Conservation (phyloP, 2,797 vertebrate genomes). For the Gobionotothen gibberifrons region DNA sequence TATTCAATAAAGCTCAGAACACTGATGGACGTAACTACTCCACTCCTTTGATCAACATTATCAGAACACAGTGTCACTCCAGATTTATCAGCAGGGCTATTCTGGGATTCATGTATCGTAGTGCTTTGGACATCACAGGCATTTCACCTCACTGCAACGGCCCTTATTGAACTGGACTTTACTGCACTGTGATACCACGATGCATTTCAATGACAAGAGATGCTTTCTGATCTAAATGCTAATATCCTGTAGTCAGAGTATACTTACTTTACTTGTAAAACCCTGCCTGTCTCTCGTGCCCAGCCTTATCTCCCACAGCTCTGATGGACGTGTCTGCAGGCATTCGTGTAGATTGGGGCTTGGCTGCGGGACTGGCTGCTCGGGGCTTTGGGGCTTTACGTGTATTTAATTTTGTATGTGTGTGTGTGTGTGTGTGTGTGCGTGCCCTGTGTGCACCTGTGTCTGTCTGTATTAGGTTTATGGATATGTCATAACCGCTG, state of each 20-base stretch:
- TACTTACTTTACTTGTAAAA: slow-evolving; percentile 66
- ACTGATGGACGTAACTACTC: slow-evolving; percentile 36
- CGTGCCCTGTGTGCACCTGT: background rate
- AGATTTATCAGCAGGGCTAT: slow-evolving; percentile 52
- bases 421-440: background rate
- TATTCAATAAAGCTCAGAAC: slow-evolving; percentile 55
- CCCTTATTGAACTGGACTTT: slow-evolving; percentile 65
- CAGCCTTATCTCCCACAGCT: slow-evolving; percentile 60
- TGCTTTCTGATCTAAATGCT: slow-evolving; percentile 78
- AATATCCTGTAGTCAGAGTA: slow-evolving; percentile 60
- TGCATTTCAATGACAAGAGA: slow-evolving; percentile 65
- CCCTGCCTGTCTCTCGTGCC: slow-evolving; percentile 47
- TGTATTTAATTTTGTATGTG: slow-evolving; percentile 38
- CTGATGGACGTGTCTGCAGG: slow-evolving; percentile 66
- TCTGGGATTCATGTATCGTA: slow-evolving; percentile 46
- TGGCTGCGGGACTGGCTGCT: slow-evolving; percentile 34
- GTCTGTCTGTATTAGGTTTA: slow-evolving; percentile 20
- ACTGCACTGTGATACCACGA: slow-evolving; percentile 51
- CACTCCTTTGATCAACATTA: slow-evolving; percentile 66
- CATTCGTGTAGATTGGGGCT: slow-evolving; percentile 66
- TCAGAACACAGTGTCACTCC: slow-evolving; percentile 50
- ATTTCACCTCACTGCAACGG: slow-evolving; percentile 41
- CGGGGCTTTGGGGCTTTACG: slow-evolving; percentile 37
- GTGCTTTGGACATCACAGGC: slow-evolving; percentile 48
- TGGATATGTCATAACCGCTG: slow-evolving; percentile 33